Base-by-base conservation (phyloP, 2,113 vertebrate species). In the Tachycineta bicolor region DNA sequence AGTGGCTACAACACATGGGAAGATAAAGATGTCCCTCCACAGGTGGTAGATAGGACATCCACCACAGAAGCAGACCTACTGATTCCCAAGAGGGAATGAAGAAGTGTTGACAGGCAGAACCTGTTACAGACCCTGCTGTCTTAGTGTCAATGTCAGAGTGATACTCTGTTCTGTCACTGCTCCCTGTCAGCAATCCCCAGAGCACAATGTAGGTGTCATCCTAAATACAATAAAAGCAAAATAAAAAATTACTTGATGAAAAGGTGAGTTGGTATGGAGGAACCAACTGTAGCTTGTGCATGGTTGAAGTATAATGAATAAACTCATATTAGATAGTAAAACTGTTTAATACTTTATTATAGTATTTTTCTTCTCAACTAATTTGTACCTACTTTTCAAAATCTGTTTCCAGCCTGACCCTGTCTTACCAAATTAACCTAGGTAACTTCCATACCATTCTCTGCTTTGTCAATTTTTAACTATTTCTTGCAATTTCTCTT, bases 251-350 rank as follows among this genome's bases (percentile, higher is more conserved):
- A 10, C 15, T 52, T 8, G 8, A 44, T 75, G 39, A 50, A 84
- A 17, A 68, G 3, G 5, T 49, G 11, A 83, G 4, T 44, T 43
- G 17, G 1, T 62, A 23, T 44, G 21, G 10, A 79, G 16, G 17
- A 10, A 56, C 11, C 14, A 47, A 1, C 2, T 25, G 11, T 12
- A 65, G 14, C 11, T 77, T 37, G 9, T 13, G 3, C 0, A 2
- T 58, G 9, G 46, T 49, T 73, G 19, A 21, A 28, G 7, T 71
- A 39, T 28, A 87, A 79, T 34, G 22, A 52, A 53, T 24, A 83
- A 37, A 63, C 9, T 46, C 43, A 53, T 73, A 41, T 18, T 65
- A 77, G 11, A 6, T 4, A 31, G 4, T 39, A 67, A 70, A 76
- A 29, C 0, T 8, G 25, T 39, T 20, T 7, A 44, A 65, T 43